phyloP scores from a whole-genome alignment of 1,140 invertebrate genomes.

The Lanistes nyassanus region DNA sequence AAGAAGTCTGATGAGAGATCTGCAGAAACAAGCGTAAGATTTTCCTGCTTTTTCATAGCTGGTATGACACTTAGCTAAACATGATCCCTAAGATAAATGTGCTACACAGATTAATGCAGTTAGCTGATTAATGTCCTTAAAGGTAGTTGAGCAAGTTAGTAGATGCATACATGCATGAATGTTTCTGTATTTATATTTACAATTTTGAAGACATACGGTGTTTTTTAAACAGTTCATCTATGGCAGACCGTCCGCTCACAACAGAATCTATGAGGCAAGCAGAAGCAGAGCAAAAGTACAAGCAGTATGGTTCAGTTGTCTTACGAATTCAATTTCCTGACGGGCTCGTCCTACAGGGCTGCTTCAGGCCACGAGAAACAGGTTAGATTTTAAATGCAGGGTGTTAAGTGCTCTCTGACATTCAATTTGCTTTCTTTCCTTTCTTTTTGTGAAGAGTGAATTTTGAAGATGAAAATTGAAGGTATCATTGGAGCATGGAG shows the following conservation, averaged over 20 bases:
- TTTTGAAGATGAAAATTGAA: not conserved
- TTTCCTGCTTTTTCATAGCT: not conserved
- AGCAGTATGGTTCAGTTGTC: slow-evolving; percentile 78
- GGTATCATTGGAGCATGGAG: not conserved
- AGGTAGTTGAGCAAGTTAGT: not conserved
- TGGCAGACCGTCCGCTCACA: slow-evolving; percentile 74
- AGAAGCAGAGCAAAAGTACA: slow-evolving; percentile 73
- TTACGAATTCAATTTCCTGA: slow-evolving; percentile 85
- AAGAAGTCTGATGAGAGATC: slow-evolving; percentile 76
- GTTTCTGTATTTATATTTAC: not conserved
- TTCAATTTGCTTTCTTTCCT: not conserved
- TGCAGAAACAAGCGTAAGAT: slow-evolving; percentile 72
- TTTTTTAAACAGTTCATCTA: slow-evolving; percentile 51
- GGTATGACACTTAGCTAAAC: not conserved
- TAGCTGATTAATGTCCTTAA: too few relatives aligned
- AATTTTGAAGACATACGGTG: not conserved
- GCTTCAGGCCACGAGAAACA: slow-evolving; percentile 78
- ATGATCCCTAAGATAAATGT: not conserved
- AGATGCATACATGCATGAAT: not conserved
- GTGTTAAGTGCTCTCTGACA: not conserved
- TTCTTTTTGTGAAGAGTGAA: not conserved
- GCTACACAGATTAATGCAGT: not conserved
- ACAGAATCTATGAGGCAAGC: slow-evolving; percentile 74
- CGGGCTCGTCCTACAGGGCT: slow-evolving; percentile 80
- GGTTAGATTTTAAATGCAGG: slow-evolving; percentile 42